Percentiles rank a stretch among this genome's conserved stretches.
phyloP scores from a whole-genome alignment of 2,113 vertebrate genomes.

The Rhinopomastus cyanomelas region DNA sequence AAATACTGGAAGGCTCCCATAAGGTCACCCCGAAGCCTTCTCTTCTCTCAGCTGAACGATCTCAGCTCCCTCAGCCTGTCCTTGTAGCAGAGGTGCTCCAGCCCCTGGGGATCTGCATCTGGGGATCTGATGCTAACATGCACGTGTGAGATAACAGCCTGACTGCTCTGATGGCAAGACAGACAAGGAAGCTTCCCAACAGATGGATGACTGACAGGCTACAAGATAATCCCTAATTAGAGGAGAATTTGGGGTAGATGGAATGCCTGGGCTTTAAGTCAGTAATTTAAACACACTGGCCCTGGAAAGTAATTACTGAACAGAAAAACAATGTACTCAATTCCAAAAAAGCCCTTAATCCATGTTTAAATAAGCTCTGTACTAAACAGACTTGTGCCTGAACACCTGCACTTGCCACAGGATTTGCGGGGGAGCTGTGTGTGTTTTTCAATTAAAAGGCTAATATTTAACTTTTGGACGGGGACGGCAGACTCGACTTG shows the following conservation, averaged over 20 bases:
- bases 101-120: not conserved
- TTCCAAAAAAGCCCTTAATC: slow-evolving; percentile 56
- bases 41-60: no score
- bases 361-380: slow-evolving; percentile 22
- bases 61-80: no score
- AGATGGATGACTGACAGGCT: slow-evolving; percentile 4
- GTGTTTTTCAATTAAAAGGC: slow-evolving; percentile 29
- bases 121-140: not conserved
- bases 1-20: no score
- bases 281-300: slow-evolving; percentile 37
- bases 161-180: not conserved
- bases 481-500: not conserved
- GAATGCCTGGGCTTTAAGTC: slow-evolving; percentile 33
- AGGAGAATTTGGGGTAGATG: slow-evolving; percentile 31
- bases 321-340: not conserved
- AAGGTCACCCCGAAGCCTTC: no score
- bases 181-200: not conserved
- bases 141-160: not conserved
- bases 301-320: slow-evolving; percentile 56
- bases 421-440: not conserved
- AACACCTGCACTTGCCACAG: slow-evolving; percentile 43
- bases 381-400: slow-evolving; percentile 39
- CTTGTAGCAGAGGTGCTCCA: no score
- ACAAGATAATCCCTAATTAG: slow-evolving; percentile 49
- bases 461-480: not conserved